A percentile compares a stretch with the other conserved stretches of the same genome.
Evolutionary conservation across 2,113 vertebrate species (phyloP).

Genomic region (Phylloscopus trochilus): DNA sequence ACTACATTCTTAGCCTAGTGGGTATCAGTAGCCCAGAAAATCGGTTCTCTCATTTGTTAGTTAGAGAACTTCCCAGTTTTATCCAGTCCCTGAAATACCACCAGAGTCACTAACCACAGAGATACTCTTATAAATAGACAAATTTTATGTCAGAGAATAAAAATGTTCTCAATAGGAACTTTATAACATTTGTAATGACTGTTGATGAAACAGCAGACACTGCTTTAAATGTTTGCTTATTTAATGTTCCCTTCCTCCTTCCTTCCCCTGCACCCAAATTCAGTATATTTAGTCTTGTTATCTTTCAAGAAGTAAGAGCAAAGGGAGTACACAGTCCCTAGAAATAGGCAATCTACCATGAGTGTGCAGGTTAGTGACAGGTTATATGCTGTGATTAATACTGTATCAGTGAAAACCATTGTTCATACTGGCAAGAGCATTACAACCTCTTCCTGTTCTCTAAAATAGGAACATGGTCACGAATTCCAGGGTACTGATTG

Average conservation of each 20-base stretch:
- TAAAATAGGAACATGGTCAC: not conserved
- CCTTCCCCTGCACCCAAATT: not conserved
- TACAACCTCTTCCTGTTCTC: not conserved
- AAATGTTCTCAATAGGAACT: not conserved
- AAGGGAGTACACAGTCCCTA: rapidly evolving
- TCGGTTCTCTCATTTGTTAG: not conserved
- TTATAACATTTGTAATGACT: not conserved
- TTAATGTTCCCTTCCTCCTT: not conserved
- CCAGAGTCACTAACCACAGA: not conserved
- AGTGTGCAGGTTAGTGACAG: not conserved
- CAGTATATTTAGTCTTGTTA: not conserved
- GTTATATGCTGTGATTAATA: not conserved
- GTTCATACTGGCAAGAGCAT: not conserved
- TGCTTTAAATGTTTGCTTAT: not conserved
- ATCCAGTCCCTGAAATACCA: not conserved
- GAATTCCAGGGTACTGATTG: not conserved
- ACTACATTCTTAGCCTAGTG: conserved; percentile 33
- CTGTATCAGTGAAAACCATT: not conserved
- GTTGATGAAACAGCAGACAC: not conserved
- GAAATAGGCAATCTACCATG: not conserved
- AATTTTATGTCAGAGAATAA: not conserved
- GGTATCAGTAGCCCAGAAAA: not conserved
- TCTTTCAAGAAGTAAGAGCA: not conserved
- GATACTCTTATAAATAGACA: not conserved
- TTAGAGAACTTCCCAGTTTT: not conserved